phyloP scores from a whole-genome alignment of 2,888 invertebrate genomes.

The Aromia moschata region DNA sequence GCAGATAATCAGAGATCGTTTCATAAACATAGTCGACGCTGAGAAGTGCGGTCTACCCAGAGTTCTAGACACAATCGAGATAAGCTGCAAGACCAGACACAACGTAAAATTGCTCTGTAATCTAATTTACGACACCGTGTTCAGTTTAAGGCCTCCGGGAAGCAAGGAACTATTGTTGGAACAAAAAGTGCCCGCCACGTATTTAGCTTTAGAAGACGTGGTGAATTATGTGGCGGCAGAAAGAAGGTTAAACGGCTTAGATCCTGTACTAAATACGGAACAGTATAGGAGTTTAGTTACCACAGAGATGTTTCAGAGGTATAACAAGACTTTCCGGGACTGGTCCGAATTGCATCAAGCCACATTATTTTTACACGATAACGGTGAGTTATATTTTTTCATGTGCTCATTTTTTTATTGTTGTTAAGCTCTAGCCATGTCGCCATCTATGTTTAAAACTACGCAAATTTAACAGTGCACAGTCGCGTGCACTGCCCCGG shows the following conservation, averaged over 20 bases:
- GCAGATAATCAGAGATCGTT: slow-evolving; percentile 84
- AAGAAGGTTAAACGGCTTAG: slow-evolving; percentile 71
- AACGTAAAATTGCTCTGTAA: slow-evolving; percentile 91
- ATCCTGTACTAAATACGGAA: slow-evolving; percentile 86
- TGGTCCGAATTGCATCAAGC: slow-evolving; percentile 93
- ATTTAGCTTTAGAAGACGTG: slow-evolving; percentile 93
- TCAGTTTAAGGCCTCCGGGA: slow-evolving; percentile 87
- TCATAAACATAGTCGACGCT: slow-evolving; percentile 93
- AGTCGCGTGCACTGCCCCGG: too few relatives aligned
- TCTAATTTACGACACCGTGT: slow-evolving; percentile 92
- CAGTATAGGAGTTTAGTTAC: slow-evolving; percentile 74
- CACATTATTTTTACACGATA: slow-evolving; percentile 96
- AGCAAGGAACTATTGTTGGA: slow-evolving; percentile 91
- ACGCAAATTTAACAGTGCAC: too few relatives aligned
- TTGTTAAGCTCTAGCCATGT: too few relatives aligned
- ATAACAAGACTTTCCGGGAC: slow-evolving; percentile 82
- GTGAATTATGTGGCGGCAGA: slow-evolving; percentile 84
- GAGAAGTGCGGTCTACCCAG: slow-evolving; percentile 95
- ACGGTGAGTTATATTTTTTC: slow-evolving; percentile 72
- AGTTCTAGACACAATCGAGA: slow-evolving; percentile 92
- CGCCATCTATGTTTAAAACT: too few relatives aligned
- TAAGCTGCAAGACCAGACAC: slow-evolving; percentile 87
- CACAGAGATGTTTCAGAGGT: slow-evolving; percentile 73
- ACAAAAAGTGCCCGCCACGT: slow-evolving; percentile 95
- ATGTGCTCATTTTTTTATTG: background rate